A percentile compares a stretch with the other conserved stretches of the same genome.
Conservation (phyloP, 2,888 invertebrate genomes). For the Pseudanteris insignis region DNA sequence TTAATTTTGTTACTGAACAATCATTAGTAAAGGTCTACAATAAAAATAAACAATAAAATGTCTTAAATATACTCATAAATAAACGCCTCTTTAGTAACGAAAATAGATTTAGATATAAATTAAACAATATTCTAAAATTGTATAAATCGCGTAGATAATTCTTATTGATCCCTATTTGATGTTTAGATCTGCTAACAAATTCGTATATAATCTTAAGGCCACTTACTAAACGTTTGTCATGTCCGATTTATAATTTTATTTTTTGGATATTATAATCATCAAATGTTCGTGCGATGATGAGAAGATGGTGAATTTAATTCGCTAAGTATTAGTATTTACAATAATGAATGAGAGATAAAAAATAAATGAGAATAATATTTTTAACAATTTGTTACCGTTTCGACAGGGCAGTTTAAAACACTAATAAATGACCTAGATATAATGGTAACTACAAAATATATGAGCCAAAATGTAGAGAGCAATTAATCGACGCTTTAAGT, state of each 20-base stretch:
- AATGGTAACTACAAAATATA: too few relatives aligned
- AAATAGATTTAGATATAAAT: slow-evolving; percentile 11
- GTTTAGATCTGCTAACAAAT: slow-evolving; percentile 33
- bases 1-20: slow-evolving; percentile 2
- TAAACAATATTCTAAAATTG: slow-evolving; percentile 10
- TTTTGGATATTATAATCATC: slow-evolving; percentile 4
- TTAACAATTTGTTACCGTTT: slow-evolving; percentile 39
- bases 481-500: slow-evolving; percentile 30
- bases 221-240: slow-evolving; percentile 37
- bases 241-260: slow-evolving; percentile 8
- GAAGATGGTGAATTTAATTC: slow-evolving; percentile 17
- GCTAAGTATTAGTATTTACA: slow-evolving; percentile 29
- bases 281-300: slow-evolving; percentile 22
- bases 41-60: slow-evolving; percentile 14
- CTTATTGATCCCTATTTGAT: slow-evolving; percentile 21
- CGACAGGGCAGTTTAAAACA: slow-evolving; percentile 5
- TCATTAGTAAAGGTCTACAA: slow-evolving; percentile 1
- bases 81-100: slow-evolving; percentile 9
- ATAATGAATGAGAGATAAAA: not conserved
- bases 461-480: slow-evolving; percentile 47
- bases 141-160: slow-evolving; percentile 2
- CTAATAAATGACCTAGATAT: too few relatives aligned
- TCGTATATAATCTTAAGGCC: slow-evolving; percentile 36
- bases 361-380: slow-evolving; percentile 10
- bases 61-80: slow-evolving; percentile 12